Evolutionary conservation across 1,140 invertebrate species (phyloP), one percentile per base, ranked within the genome.

Genomic region (Drosophila pectinifera): DNA sequence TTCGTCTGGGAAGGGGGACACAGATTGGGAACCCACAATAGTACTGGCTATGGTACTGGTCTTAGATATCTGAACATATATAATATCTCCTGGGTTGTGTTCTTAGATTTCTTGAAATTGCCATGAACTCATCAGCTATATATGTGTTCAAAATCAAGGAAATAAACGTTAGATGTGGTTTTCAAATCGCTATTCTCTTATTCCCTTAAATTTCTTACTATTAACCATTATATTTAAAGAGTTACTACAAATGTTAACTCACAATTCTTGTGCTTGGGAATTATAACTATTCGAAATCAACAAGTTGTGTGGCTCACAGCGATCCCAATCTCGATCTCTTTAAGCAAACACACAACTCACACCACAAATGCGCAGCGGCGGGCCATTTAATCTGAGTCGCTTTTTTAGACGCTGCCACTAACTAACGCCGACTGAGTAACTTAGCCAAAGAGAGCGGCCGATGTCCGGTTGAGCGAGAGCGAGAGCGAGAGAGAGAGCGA

Each of bases 311-410:
- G 46, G 7, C 22, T 26, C 8, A n/a, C 7, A 49, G 24, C 28
- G 8, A 31, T 31, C 20, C 11, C n/a, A 10, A 42, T 41, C 8
- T 64, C 39, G 13, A 62, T 28, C 31, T 39, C 31, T 24, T 39
- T 20, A 36, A 49, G 39, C 63, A 36, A 72, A 73, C 46, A 31
- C n/a, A 6, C 7, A 18, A 28, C 46, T 74, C 2, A 39, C 46
- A 24, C 45, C 16, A 74, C n/a, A 75, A 75, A 75, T 75, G 61
- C 36, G 38, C 67, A 73, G 54, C 61, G 48, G 7, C 14, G 24
- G 34, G 34, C 18, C 57, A 38, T 26, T 58, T 64, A 61, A 45
- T 46, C 46, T 28, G 6, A 36, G 39, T 45, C 8, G 16, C 59
- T 36, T 67, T 38, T 46, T 57, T 62, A 56, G 51, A 46, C 20